Evolutionary conservation across 1,140 invertebrate species (phyloP).

Genomic region (Apis dorsata): DNA sequence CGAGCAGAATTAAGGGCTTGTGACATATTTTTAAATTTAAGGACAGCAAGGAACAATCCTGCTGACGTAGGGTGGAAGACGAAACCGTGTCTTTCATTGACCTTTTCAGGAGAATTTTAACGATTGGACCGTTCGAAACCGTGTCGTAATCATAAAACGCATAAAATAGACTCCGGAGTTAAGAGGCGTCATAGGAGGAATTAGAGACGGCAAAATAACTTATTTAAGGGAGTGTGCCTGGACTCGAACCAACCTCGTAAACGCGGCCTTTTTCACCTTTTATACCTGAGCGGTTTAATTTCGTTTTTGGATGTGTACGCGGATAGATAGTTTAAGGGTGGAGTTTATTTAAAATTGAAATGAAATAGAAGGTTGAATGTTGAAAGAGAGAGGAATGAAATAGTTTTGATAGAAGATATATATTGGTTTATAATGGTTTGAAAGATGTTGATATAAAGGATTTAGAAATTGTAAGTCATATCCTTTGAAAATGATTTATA

Average conservation of each 20-base stretch:
- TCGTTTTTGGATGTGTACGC: neutral
- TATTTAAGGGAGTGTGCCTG: constrained; percentile 46
- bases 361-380: neutral
- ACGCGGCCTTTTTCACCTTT: neutral
- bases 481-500: too few species aligned
- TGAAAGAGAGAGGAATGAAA: neutral
- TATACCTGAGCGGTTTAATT: constrained; percentile 15
- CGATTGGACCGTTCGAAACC: constrained; percentile 33
- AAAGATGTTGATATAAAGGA: too few species aligned
- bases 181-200: constrained; percentile 15
- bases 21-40: neutral
- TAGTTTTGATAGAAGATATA: neutral
- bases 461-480: too few species aligned
- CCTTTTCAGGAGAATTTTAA: constrained; percentile 17
- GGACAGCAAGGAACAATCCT: neutral
- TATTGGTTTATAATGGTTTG: too few species aligned
- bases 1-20: neutral
- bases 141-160: constrained; percentile 52
- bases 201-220: constrained; percentile 45
- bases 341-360: neutral
- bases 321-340: neutral
- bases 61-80: neutral
- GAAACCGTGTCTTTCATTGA: neutral
- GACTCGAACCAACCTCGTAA: constrained; percentile 10
- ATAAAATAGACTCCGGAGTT: neutral